Evolutionary conservation across 1,140 invertebrate species (phyloP).

Genomic region (Cotesia vestalis): DNA sequence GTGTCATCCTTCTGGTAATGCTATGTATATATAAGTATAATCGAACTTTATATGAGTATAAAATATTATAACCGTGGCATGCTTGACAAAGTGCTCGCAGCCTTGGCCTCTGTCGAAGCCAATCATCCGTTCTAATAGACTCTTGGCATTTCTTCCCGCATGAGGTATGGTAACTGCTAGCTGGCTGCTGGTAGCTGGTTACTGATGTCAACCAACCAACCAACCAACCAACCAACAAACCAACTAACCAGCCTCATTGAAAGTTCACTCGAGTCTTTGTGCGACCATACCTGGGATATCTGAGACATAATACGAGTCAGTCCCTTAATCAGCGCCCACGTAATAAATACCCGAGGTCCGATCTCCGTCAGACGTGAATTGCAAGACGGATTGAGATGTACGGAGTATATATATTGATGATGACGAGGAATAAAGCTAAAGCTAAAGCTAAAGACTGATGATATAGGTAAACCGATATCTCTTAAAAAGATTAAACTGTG

Average conservation of each 20-base stretch:
- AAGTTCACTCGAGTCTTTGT: constrained; percentile 19
- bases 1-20: too few species aligned
- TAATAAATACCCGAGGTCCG: neutral
- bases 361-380: too few species aligned
- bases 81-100: constrained; percentile 36
- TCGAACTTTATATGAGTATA: constrained; percentile 5
- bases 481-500: constrained; percentile 6
- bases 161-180: constrained; percentile 9
- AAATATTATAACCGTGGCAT: constrained; percentile 26
- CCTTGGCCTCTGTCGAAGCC: constrained; percentile 36
- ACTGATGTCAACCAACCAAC: too few species aligned
- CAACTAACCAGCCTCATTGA: constrained; percentile 11
- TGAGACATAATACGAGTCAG: too few species aligned
- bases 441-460: neutral
- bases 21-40: neutral
- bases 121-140: constrained; percentile 34
- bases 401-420: neutral
- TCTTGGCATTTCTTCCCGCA: constrained; percentile 29
- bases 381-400: neutral
- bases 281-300: neutral
- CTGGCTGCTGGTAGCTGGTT: neutral
- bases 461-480: neutral
- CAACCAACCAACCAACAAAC: too few species aligned
- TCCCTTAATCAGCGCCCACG: too few species aligned
- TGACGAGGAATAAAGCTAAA: neutral